phyloP scores from a whole-genome alignment of 1,140 invertebrate species.

The Drosophila asahinai region DNA sequence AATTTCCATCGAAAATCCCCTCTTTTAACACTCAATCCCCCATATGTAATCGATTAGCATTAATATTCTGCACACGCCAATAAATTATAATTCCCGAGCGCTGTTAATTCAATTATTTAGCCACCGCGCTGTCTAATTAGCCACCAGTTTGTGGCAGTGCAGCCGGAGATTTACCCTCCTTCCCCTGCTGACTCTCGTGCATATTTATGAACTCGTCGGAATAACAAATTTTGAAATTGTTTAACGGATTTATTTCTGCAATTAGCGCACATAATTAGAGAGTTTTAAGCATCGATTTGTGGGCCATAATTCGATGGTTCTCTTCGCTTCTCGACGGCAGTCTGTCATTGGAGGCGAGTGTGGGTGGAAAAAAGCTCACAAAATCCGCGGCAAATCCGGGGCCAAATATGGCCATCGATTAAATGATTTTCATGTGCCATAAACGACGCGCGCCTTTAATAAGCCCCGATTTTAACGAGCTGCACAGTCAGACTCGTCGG shows the following conservation, averaged over 20 bases:
- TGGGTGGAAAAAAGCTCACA: slow-evolving; percentile 20
- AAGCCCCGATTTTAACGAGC: slow-evolving; percentile 76
- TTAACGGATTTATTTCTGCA: slow-evolving; percentile 74
- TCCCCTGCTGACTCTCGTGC: slow-evolving; percentile 26
- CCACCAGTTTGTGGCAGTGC: slow-evolving; percentile 45
- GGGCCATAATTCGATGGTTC: slow-evolving; percentile 66
- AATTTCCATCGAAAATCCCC: not conserved
- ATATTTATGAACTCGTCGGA: slow-evolving; percentile 69
- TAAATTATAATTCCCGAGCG: slow-evolving; percentile 66
- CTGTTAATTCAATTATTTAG: slow-evolving; percentile 21
- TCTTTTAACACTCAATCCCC: not conserved
- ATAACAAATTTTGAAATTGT: slow-evolving; percentile 74
- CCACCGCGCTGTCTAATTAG: slow-evolving; percentile 65
- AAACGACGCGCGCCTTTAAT: slow-evolving; percentile 81
- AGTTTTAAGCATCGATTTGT: slow-evolving; percentile 52
- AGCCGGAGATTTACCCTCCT: slow-evolving; percentile 10
- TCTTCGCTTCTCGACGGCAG: slow-evolving; percentile 46
- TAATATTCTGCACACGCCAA: slow-evolving; percentile 62
- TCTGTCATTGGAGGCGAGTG: slow-evolving; percentile 54
- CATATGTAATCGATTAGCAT: slow-evolving; percentile 58
- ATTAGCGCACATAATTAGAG: slow-evolving; percentile 71
- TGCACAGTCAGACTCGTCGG: slow-evolving; percentile 38
- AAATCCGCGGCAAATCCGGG: slow-evolving; percentile 54
- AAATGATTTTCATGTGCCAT: slow-evolving; percentile 82
- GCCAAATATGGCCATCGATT: slow-evolving; percentile 79